Base-by-base conservation (phyloP, 1,140 invertebrate genomes). In the Eriosoma lanigerum region DNA sequence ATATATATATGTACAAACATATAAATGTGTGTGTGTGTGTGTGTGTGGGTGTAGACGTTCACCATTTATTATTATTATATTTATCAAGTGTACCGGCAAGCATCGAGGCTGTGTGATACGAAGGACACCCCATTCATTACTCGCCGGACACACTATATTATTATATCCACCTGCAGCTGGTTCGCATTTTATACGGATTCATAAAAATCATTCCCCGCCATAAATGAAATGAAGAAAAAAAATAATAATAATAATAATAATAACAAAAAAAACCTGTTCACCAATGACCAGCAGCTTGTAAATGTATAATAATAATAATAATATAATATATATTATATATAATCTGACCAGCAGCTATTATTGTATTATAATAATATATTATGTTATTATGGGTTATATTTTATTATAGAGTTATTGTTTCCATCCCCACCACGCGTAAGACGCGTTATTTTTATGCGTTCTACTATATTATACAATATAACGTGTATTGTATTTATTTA, bases 11-110 rank as follows among this genome's bases (percentile, higher is more conserved):
- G 58, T 17, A 29, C 6, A 29, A 62, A 6, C 15, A 54, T 54
- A 54, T n/a, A 54, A n/a, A 54, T 54, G n/a, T 54, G n/a, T n/a
- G 19, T 10, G n/a, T 54, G 19, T 32, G 19, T 1, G 6, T 68
- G 44, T 12, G 10, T 5, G 44, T 38, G n/a, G 17, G 15, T 17
- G 26, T 38, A 17, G 62, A 26, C 62, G 64, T n/a, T n/a, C 29
- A 68, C 38, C 64, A 68, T 68, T 68, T 68, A 24, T 68, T 68
- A 46, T 46, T 21, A 38, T 12, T 64, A 64, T 62, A 32, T 32
- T 32, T 62, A 29, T 60, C 21, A 4, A 26, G 24, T 32, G 13
- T 6, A 58, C 56, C 12, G 56, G 12, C 58, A 13, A 12, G n/a
- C n/a, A 0, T 9, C 21, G 54, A 21, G n/a, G 64, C 13, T n/a